Percentiles rank a stretch among this genome's conserved stretches.
phyloP scores from a whole-genome alignment of 2,888 invertebrate genomes.

The Melieria crassipennis region DNA sequence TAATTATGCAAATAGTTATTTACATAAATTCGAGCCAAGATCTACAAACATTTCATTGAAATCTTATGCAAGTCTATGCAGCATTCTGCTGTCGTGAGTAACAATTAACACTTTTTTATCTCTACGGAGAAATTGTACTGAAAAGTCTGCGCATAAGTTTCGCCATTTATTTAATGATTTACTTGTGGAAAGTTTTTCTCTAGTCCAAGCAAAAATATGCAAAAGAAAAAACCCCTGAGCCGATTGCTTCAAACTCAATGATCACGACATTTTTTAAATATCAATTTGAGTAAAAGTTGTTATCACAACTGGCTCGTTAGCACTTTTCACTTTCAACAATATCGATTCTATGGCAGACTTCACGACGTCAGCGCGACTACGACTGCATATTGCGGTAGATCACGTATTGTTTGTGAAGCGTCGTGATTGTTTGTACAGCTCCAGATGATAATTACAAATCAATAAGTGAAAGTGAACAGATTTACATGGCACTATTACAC shows the following conservation, averaged over 20 bases:
- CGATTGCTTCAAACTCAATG: neutral
- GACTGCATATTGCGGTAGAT: neutral
- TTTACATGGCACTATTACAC: too few relatives aligned
- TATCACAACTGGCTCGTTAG: slow-evolving; percentile 42
- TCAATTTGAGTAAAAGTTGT: too few relatives aligned
- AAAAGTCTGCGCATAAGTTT: neutral
- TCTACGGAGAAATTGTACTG: too few relatives aligned
- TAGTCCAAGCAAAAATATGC: neutral
- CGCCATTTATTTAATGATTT: neutral
- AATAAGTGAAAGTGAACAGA: too few relatives aligned
- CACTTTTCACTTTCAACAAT: slow-evolving; percentile 61
- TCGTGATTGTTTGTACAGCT: too few relatives aligned
- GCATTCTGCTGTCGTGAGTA: slow-evolving; percentile 29
- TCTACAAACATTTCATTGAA: too few relatives aligned
- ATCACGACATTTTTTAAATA: too few relatives aligned
- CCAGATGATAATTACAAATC: too few relatives aligned
- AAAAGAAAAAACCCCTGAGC: neutral
- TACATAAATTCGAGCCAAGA: too few relatives aligned
- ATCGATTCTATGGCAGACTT: neutral
- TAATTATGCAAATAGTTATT: too few relatives aligned
- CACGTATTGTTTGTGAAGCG: neutral
- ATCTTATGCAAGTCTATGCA: too few relatives aligned
- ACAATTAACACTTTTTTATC: neutral
- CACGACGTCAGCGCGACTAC: neutral
- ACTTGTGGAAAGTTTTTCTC: slow-evolving; percentile 3